Base-by-base conservation (phyloP, 2,797 vertebrate species). In the Gadopsis bispinosus region DNA sequence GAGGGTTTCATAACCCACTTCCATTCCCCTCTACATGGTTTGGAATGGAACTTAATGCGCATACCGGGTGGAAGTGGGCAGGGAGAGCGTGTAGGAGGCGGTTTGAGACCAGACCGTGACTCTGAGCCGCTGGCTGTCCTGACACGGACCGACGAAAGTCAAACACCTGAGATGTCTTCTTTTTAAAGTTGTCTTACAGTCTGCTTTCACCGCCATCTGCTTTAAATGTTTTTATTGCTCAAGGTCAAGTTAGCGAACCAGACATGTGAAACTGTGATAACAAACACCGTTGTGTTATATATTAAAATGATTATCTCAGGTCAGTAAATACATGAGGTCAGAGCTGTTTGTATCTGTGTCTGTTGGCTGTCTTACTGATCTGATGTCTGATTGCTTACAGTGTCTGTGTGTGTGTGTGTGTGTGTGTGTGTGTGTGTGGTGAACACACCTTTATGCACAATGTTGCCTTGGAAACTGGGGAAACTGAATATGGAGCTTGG, bases 381-480 rank as follows among this genome's bases (percentile, higher is more conserved):
- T 48, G 29, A 51, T 10, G 29, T 48, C 19, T 66, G 9, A 56
- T 70, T 11, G 7, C 60, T 20, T 6, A 19, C 37, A 67, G n/a
- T n/a, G n/a, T n/a, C n/a, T n/a, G n/a, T n/a, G n/a, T n/a, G 31
- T 39, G 41, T 59, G 63, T 29, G 55, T 51, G 55, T 59, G 72
- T 74, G 41, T 53, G 45, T 51, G 37, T 61, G 50, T 31, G 62
- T 19, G 22, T 45, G 71, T 48, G 64, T 17, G 22, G 29, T 20
- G 39, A 69, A 56, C n/a, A 22, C 74, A 73, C 73, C 65, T 83
- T 77, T 54, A 22, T 4, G 10, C 43, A 45, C 37, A 45, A 67
- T 50, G 90, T 91, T 91, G 79, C 85, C 80, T 61, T 89, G 88
- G 90, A 86, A 90, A 89, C 89, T 75, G 73, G 10, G 63, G 35